phyloP scores from a whole-genome alignment of 2,888 invertebrate genomes.

The Tubulanus polymorphus region DNA sequence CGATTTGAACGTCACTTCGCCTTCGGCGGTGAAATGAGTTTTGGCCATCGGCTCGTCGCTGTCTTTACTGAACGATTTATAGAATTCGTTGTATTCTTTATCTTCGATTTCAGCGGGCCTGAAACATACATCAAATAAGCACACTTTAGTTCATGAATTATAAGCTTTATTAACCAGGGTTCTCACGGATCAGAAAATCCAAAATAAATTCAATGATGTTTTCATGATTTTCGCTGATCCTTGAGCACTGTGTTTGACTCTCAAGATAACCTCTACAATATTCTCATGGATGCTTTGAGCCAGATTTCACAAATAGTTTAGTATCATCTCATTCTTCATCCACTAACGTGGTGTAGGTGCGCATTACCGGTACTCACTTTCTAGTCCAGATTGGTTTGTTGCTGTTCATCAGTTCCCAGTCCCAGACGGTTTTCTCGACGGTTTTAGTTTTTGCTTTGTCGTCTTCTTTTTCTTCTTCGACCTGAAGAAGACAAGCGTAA shows the following conservation, averaged over 20 bases:
- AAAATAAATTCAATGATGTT: neutral
- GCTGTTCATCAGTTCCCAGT: conserved; percentile 94
- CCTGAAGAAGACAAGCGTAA: conserved; percentile 53
- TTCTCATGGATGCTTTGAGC: no score
- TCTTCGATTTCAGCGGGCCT: conserved; percentile 74
- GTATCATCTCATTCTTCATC: no score
- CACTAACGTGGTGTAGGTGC: no score
- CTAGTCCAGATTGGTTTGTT: conserved; percentile 99
- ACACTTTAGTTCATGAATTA: no score
- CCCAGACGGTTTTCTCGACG: conserved; percentile 93
- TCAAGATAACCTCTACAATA: no score
- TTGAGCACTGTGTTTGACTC: neutral
- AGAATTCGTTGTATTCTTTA: conserved; percentile 91
- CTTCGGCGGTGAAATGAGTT: conserved; percentile 96
- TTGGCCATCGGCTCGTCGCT: conserved; percentile 75
- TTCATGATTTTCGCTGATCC: neutral
- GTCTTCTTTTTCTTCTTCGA: conserved; percentile 67
- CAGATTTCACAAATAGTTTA: no score
- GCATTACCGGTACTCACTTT: conserved; percentile 62
- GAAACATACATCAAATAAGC: conserved; percentile 19
- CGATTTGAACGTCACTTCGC: conserved; percentile 98
- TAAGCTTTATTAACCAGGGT: neutral
- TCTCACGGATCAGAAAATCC: no score
- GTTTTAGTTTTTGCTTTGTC: conserved; percentile 73
- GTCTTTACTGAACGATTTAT: conserved; percentile 91